Evolutionary conservation across 2,888 invertebrate species (phyloP).

Genomic region (Drosophila quasianomalipes): DNA sequence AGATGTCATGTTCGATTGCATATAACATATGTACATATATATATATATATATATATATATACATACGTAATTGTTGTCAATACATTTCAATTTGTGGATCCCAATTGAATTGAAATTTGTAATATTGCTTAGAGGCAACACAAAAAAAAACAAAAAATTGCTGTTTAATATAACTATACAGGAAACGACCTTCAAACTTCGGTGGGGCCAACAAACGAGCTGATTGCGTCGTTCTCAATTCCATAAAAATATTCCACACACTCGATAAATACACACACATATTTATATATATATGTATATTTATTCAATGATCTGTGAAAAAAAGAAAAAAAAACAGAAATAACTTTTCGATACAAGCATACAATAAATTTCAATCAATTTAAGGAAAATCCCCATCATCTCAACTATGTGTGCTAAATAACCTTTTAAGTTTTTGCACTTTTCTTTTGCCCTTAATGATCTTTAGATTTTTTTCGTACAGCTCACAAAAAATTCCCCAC

Average conservation of each 20-base stretch:
- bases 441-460: conserved; percentile 9
- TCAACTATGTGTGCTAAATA: not conserved
- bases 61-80: conserved; percentile 61
- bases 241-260: conserved; percentile 19
- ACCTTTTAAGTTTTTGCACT: not conserved
- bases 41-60: not conserved
- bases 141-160: not conserved
- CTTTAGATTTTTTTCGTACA: not conserved
- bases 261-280: not conserved
- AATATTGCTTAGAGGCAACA: conserved; percentile 40
- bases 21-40: conserved; percentile 13
- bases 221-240: conserved; percentile 46
- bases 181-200: conserved; percentile 62
- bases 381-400: not conserved
- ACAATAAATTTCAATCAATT: not conserved
- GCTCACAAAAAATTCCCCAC: conserved; percentile 20
- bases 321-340: conserved; percentile 8
- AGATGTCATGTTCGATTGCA: conserved; percentile 50
- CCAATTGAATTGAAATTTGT: conserved; percentile 65
- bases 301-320: conserved; percentile 8
- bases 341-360: not conserved
- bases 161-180: conserved; percentile 52
- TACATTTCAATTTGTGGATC: conserved; percentile 62
- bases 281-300: conserved; percentile 3
- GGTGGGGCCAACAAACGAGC: conserved; percentile 49